Percentiles rank a stretch among this genome's conserved stretches.
Evolutionary conservation across 2,888 invertebrate genomes (phyloP).

Genomic region (Trisateles emortualis): DNA sequence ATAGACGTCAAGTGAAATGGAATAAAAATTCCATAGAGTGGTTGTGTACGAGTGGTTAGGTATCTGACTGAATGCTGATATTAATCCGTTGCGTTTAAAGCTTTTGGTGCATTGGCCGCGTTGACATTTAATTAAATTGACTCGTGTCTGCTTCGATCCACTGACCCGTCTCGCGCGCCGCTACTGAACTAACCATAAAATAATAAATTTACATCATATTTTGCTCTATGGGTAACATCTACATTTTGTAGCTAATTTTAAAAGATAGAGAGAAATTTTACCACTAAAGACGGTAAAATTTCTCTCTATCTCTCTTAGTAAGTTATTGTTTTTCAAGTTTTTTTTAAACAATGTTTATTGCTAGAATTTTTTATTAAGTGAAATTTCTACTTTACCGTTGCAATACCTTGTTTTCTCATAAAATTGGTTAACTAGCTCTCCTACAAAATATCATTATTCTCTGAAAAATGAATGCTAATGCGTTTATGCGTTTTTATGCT

Average conservation of each 20-base stretch:
- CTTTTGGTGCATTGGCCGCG: slow-evolving; percentile 67
- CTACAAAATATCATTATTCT: background rate
- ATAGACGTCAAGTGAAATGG: slow-evolving; percentile 23
- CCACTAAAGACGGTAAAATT: no score
- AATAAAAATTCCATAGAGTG: slow-evolving; percentile 46
- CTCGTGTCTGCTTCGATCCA: slow-evolving; percentile 63
- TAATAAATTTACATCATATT: slow-evolving; percentile 17
- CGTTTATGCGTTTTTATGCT: background rate
- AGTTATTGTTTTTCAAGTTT: no score
- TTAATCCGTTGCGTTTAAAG: slow-evolving; percentile 62
- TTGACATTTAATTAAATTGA: slow-evolving; percentile 82
- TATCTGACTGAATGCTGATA: slow-evolving; percentile 61
- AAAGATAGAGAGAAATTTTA: no score
- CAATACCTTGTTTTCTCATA: background rate
- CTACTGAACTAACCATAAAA: slow-evolving; percentile 18
- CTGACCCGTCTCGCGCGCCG: slow-evolving; percentile 53
- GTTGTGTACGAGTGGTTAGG: slow-evolving; percentile 52
- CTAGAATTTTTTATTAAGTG: background rate
- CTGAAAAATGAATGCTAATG: background rate
- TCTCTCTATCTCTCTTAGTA: no score
- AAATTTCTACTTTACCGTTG: background rate
- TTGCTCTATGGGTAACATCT: background rate
- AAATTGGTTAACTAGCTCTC: background rate
- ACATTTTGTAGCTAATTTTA: background rate
- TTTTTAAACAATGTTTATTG: background rate